Base-by-base conservation (phyloP, 1,140 invertebrate species). In the Cydia strobilella region DNA sequence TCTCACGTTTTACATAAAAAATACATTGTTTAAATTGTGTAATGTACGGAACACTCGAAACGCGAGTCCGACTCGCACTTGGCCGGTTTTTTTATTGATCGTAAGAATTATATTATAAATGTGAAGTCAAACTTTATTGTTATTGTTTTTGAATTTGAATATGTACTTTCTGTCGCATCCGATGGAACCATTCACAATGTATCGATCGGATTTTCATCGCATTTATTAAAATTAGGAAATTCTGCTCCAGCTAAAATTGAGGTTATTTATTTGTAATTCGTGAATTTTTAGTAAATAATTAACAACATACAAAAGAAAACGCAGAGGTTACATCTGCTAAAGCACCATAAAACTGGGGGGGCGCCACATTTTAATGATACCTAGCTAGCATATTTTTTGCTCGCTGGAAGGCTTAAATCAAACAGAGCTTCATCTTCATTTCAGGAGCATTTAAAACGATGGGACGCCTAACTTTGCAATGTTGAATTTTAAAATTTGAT, bases 301-400 rank as follows among this genome's bases (percentile, higher is more conserved):
- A 59, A 59, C n/a, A 59, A 12, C 3, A 59, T 23, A 59, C n/a
- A 23, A 23, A 39, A 69, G 27, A 69, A 18, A 69, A 35, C 31
- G 31, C 65, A 18, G 6, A 10, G 31, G 31, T 39, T 69, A 42
- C n/a, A 35, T 25, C 65, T 66, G 13, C 31, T 18, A 7, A 66
- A 39, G 31, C 18, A 4, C 15, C 65, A 69, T 69, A 15, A 73
- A 27, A 27, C 9, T 73, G 35, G 7, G 6, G 35, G 35, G 12
- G 23, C 63, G 7, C 12, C 27, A 18, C 27, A 66, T 66, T 13
- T 66, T 35, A 66, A 66, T 15, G 63, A 66, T 39, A 66, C 23
- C 62, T 66, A 66, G 23, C 62, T 66, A 66, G 23, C 13, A 72
- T 20, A 72, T 72, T 72, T 72, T 48, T 72, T 72, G 10, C 71